Evolutionary conservation across 2,113 vertebrate species (phyloP).

Genomic region (Gallinago jamesoni): DNA sequence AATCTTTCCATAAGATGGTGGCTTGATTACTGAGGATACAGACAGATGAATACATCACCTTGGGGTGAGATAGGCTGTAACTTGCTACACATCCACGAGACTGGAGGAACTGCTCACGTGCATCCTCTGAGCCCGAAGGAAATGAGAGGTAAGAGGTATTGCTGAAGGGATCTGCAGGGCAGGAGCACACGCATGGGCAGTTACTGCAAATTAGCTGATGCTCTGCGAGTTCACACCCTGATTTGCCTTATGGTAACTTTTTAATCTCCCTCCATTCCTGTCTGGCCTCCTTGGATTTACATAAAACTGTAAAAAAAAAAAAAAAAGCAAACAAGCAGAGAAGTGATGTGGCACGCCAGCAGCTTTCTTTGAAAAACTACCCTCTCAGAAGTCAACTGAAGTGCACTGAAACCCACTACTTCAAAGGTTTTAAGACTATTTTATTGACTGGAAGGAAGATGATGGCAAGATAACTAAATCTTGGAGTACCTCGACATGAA

Average conservation of each 20-base stretch:
- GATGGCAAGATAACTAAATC: slow-evolving; percentile 34
- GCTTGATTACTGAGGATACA: slow-evolving; percentile 55
- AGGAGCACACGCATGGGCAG: neutral
- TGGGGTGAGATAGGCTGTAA: slow-evolving; percentile 59
- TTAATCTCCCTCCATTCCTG: slow-evolving; percentile 13
- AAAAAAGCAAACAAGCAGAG: neutral
- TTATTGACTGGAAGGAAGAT: slow-evolving; percentile 58
- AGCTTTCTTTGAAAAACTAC: slow-evolving; percentile 5
- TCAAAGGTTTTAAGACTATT: slow-evolving; percentile 24
- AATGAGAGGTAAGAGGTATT: neutral
- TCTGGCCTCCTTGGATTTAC: slow-evolving; percentile 29
- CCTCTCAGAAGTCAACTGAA: slow-evolving; percentile 35
- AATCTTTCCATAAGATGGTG: slow-evolving; percentile 57
- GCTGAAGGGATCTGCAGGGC: slow-evolving; percentile 13
- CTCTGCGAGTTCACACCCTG: slow-evolving; percentile 37
- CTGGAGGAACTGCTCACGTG: slow-evolving; percentile 8
- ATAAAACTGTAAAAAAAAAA: neutral
- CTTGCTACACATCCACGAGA: slow-evolving; percentile 32
- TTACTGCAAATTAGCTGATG: slow-evolving; percentile 26
- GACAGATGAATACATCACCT: slow-evolving; percentile 64
- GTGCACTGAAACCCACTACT: slow-evolving; percentile 19
- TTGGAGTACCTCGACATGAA: neutral
- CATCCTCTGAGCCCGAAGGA: neutral
- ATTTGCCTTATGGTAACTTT: slow-evolving; percentile 20
- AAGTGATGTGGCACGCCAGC: neutral